Conservation (phyloP, 2,888 invertebrate species). For the Diachrysia chrysitis region DNA sequence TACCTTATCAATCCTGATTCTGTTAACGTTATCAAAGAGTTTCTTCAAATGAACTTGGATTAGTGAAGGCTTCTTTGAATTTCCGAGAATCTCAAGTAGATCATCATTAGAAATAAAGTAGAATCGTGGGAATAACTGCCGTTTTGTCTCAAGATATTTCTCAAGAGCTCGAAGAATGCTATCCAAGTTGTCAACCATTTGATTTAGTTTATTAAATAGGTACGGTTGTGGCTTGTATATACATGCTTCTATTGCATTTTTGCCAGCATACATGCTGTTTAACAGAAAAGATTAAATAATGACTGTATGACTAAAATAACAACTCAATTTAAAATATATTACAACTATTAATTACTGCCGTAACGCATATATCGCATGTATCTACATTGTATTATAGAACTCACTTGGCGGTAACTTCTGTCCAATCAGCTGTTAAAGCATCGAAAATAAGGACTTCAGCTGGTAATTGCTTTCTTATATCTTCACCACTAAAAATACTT, state of each 20-base stretch:
- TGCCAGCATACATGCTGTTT: slow-evolving; percentile 85
- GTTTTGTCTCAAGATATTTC: slow-evolving; percentile 95
- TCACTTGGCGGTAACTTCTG: slow-evolving; percentile 90
- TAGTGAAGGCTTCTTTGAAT: slow-evolving; percentile 94
- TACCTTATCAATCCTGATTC: slow-evolving; percentile 92
- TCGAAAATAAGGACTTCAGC: slow-evolving; percentile 93
- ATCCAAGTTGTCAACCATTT: slow-evolving; percentile 93
- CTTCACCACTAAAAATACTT: slow-evolving; percentile 96
- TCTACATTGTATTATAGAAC: slow-evolving; percentile 42
- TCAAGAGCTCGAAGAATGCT: slow-evolving; percentile 95
- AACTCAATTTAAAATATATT: no score
- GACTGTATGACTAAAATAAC: no score
- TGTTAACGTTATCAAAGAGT: slow-evolving; percentile 95
- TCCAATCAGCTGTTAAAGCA: slow-evolving; percentile 92
- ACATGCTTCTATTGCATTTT: slow-evolving; percentile 90
- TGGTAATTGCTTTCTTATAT: slow-evolving; percentile 95
- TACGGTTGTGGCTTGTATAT: slow-evolving; percentile 90
- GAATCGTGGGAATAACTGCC: slow-evolving; percentile 95
- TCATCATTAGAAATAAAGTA: slow-evolving; percentile 92
- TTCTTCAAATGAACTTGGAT: slow-evolving; percentile 96
- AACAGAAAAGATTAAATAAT: background rate
- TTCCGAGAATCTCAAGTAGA: slow-evolving; percentile 95
- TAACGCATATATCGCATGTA: no score
- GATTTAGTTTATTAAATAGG: slow-evolving; percentile 91
- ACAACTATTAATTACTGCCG: background rate